A percentile compares a stretch with the other conserved stretches of the same genome.
phyloP scores from a whole-genome alignment of 2,113 vertebrate genomes.

The Engraulis encrasicolus region DNA sequence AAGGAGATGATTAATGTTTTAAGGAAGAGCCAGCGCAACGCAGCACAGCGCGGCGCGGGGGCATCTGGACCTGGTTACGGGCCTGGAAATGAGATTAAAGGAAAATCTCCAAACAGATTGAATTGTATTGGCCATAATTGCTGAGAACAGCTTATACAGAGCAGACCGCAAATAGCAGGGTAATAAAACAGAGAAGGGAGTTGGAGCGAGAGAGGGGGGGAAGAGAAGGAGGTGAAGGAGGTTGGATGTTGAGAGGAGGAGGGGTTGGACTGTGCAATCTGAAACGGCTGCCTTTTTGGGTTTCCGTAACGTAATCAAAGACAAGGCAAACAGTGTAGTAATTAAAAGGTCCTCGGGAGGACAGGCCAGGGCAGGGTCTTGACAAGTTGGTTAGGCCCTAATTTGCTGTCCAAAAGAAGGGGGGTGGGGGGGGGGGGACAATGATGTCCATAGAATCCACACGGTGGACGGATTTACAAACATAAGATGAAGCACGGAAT shows the following conservation, averaged over 20 bases:
- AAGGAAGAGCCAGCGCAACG: slow-evolving; percentile 25
- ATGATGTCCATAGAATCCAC: slow-evolving; percentile 16
- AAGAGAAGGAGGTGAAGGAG: too few species aligned
- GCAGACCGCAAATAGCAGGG: slow-evolving; percentile 72
- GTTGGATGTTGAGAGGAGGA: too few species aligned
- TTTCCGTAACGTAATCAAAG: slow-evolving; percentile 62
- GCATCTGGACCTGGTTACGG: slow-evolving; percentile 72
- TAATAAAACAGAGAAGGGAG: slow-evolving; percentile 65
- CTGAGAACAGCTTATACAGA: slow-evolving; percentile 79
- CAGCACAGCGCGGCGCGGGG: too few species aligned
- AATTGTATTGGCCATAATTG: slow-evolving; percentile 79
- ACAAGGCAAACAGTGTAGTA: slow-evolving; percentile 60
- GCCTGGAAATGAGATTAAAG: slow-evolving; percentile 73
- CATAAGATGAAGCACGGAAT: background rate
- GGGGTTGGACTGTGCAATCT: slow-evolving; percentile 50
- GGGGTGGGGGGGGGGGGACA: background rate
- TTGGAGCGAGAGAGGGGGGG: too few species aligned
- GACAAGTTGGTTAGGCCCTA: slow-evolving; percentile 30
- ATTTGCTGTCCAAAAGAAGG: slow-evolving; percentile 20
- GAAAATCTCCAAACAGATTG: slow-evolving; percentile 71
- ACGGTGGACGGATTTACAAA: slow-evolving; percentile 15
- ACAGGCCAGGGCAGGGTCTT: slow-evolving; percentile 32
- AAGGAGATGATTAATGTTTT: slow-evolving; percentile 63
- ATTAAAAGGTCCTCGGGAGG: slow-evolving; percentile 58
- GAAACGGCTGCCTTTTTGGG: slow-evolving; percentile 56